Evolutionary conservation across 2,888 invertebrate genomes (phyloP).

Genomic region (Aspidiotus rigidus): DNA sequence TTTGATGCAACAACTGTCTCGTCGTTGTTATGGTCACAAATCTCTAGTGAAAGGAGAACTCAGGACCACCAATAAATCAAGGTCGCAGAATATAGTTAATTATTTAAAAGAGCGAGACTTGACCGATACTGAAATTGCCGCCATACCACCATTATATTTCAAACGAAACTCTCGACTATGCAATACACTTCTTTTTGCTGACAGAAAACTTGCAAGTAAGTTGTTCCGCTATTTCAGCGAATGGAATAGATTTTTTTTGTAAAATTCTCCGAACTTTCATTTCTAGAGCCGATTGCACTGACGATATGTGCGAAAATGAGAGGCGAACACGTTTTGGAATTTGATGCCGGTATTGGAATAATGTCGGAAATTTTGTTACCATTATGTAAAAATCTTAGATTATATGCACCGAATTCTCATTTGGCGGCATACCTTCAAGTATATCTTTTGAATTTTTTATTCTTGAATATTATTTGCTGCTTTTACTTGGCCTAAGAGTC

Average conservation of each 20-base stretch:
- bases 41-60: too few relatives aligned
- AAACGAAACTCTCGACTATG: too few relatives aligned
- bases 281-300: neutral
- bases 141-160: too few relatives aligned
- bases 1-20: too few relatives aligned
- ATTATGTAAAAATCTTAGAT: neutral
- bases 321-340: neutral
- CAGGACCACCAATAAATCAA: too few relatives aligned
- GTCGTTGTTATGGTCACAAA: too few relatives aligned
- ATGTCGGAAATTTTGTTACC: neutral
- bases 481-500: too few relatives aligned
- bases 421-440: neutral
- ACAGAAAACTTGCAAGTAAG: neutral
- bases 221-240: neutral
- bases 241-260: neutral
- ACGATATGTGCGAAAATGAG: neutral
- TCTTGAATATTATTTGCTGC: neutral
- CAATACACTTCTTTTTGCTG: neutral
- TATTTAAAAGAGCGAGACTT: too few relatives aligned
- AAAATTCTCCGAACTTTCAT: neutral
- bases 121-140: too few relatives aligned
- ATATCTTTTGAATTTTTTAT: neutral
- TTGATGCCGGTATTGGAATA: slow-evolving; percentile 5
- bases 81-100: too few relatives aligned
- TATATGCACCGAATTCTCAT: neutral